A percentile compares a stretch with the other conserved stretches of the same genome.
These are phyloP conservation scores for Allophyes oxyacanthae DNA, from an alignment of 2,888 invertebrate species.

Conservation along the genomic window DNA sequence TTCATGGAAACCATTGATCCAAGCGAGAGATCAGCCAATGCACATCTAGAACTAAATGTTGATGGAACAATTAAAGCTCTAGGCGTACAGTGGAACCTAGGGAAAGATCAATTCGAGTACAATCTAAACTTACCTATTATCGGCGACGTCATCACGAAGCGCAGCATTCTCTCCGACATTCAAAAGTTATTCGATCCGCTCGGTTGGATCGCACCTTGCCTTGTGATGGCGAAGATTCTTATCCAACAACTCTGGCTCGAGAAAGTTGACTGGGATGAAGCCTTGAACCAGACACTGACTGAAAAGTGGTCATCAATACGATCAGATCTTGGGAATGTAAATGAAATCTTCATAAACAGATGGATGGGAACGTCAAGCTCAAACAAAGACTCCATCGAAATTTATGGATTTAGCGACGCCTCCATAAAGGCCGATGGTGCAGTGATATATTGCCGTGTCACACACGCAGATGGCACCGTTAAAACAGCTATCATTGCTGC, in stretches of 20 bases:
- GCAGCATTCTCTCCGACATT: conserved; percentile 30
- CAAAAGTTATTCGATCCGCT: conserved; percentile 33
- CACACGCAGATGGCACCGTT: background rate
- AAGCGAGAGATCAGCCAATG: conserved; percentile 15
- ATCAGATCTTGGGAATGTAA: conserved; percentile 12
- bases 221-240: conserved; percentile 28
- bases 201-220: conserved; percentile 11
- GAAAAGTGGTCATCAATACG: conserved; percentile 23
- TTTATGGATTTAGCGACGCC: conserved; percentile 18
- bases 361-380: too few species aligned
- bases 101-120: conserved; percentile 13
- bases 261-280: conserved; percentile 37
- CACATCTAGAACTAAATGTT: conserved; percentile 22
- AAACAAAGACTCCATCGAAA: background rate
- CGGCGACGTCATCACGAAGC: background rate
- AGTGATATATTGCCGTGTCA: conserved; percentile 6
- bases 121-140: conserved; percentile 6
- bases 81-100: conserved; percentile 20
- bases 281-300: background rate
- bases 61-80: conserved; percentile 29
- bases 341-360: conserved; percentile 7
- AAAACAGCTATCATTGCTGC: conserved; percentile 8
- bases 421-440: conserved; percentile 13
- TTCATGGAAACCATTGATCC: conserved; percentile 13
- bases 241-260: conserved; percentile 43